A percentile compares a stretch with the other conserved stretches of the same genome.
Conservation (phyloP, 2,888 invertebrate species). For the Sepiola atlantica region DNA sequence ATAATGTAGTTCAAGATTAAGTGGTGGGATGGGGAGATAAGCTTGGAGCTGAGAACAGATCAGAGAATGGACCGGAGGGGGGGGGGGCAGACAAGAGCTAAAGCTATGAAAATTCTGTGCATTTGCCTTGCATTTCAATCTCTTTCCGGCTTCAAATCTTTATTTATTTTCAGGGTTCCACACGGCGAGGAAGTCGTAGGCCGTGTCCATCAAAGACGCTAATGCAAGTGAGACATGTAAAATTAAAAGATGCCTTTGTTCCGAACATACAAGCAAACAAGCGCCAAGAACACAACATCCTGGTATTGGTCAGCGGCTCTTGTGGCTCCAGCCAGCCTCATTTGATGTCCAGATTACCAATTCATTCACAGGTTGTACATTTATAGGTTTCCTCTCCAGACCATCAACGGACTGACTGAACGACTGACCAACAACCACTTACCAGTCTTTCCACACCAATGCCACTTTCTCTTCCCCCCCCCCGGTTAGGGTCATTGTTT, state of each 20-base stretch:
- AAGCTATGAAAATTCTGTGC: neutral
- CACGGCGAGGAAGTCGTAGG: neutral
- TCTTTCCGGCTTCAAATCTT: neutral
- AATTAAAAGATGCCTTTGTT: neutral
- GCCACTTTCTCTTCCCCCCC: neutral
- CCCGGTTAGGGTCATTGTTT: neutral
- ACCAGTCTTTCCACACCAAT: neutral
- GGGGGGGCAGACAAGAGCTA: neutral
- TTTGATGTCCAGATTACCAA: slow-evolving; percentile 32
- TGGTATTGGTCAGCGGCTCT: neutral
- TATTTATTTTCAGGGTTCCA: slow-evolving; percentile 1
- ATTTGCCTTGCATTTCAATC: neutral
- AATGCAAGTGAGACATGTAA: slow-evolving; percentile 22
- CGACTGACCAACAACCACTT: neutral
- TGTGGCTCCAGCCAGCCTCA: neutral
- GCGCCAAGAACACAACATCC: neutral
- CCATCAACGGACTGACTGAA: neutral
- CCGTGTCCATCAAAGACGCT: neutral
- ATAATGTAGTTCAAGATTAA: too few species aligned
- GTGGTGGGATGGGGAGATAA: too few species aligned
- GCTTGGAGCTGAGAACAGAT: neutral
- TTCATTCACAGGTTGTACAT: slow-evolving; percentile 11
- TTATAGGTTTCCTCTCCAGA: slow-evolving; percentile 19
- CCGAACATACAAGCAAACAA: neutral
- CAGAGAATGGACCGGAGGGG: neutral